Evolutionary conservation across 1,140 invertebrate species (phyloP).

Genomic region (Potamilus streckersoni): DNA sequence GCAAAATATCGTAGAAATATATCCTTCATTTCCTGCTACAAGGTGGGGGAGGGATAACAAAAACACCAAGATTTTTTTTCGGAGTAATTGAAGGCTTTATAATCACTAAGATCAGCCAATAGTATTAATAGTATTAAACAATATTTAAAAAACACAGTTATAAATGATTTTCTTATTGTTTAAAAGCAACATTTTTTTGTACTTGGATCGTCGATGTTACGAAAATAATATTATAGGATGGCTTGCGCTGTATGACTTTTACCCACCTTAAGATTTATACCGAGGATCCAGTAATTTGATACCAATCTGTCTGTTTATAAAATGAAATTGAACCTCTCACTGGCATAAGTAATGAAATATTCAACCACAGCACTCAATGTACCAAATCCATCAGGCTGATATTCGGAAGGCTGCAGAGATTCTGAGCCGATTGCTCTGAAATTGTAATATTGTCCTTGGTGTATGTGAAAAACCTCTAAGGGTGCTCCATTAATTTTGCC

Average conservation of each 20-base stretch:
- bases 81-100: too few relatives aligned
- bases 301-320: slow-evolving; percentile 78
- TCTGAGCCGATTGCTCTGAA: slow-evolving; percentile 42
- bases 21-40: too few relatives aligned
- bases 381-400: slow-evolving; percentile 83
- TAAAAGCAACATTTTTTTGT: too few relatives aligned
- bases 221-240: slow-evolving; percentile 80
- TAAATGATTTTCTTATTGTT: too few relatives aligned
- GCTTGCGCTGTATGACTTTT: slow-evolving; percentile 75
- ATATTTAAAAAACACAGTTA: too few relatives aligned
- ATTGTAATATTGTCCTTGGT: slow-evolving; percentile 25
- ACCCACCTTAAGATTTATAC: slow-evolving; percentile 77
- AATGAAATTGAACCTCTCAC: slow-evolving; percentile 88
- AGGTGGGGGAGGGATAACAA: too few relatives aligned
- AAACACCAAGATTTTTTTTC: too few relatives aligned
- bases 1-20: too few relatives aligned
- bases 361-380: slow-evolving; percentile 76
- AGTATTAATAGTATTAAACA: too few relatives aligned
- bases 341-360: slow-evolving; percentile 60
- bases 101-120: too few relatives aligned
- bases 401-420: slow-evolving; percentile 61
- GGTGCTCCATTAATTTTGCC: slow-evolving; percentile 35
- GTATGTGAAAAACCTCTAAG: slow-evolving; percentile 34
- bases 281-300: slow-evolving; percentile 85
- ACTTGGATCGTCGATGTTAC: too few relatives aligned